Conservation (phyloP, 2,888 invertebrate genomes). For the Apeira syringaria region DNA sequence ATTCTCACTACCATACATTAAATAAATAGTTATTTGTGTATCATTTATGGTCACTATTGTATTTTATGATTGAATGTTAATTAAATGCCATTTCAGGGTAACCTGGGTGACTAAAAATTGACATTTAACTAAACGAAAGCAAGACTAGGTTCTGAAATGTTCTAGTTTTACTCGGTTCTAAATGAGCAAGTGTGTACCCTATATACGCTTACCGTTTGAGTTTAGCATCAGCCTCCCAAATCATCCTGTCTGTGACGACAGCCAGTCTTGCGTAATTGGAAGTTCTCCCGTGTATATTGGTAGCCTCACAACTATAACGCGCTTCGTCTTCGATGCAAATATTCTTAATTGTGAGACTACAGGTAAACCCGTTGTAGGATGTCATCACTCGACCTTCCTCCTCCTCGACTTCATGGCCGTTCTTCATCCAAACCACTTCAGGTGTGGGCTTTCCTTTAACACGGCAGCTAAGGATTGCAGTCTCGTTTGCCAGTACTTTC, state of each 20-base stretch:
- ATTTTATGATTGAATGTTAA: too few relatives aligned
- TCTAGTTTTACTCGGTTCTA: too few relatives aligned
- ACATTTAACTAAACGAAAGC: too few relatives aligned
- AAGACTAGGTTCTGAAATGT: too few relatives aligned
- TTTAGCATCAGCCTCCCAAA: constrained; percentile 90
- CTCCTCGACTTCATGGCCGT: constrained; percentile 88
- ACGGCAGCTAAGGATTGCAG: constrained; percentile 88
- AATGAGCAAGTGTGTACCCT: too few relatives aligned
- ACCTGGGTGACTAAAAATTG: too few relatives aligned
- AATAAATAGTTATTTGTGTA: too few relatives aligned
- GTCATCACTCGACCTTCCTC: constrained; percentile 80
- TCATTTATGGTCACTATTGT: too few relatives aligned
- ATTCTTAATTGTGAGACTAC: constrained; percentile 85
- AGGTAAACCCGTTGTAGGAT: constrained; percentile 82
- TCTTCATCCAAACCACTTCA: constrained; percentile 92
- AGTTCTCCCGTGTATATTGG: constrained; percentile 90
- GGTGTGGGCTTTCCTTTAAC: constrained; percentile 88
- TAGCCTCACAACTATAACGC: constrained; percentile 93
- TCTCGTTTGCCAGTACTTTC: constrained; percentile 88
- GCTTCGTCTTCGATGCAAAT: constrained; percentile 88
- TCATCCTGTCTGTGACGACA: constrained; percentile 88
- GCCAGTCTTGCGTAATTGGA: constrained; percentile 93
- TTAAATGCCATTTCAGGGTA: too few relatives aligned
- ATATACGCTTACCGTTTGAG: constrained; percentile 88
- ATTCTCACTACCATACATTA: too few relatives aligned